Evolutionary conservation across 2,113 vertebrate genomes (phyloP), one percentile per base, ranked within the genome.

Genomic region (Emydura subglobosa): DNA sequence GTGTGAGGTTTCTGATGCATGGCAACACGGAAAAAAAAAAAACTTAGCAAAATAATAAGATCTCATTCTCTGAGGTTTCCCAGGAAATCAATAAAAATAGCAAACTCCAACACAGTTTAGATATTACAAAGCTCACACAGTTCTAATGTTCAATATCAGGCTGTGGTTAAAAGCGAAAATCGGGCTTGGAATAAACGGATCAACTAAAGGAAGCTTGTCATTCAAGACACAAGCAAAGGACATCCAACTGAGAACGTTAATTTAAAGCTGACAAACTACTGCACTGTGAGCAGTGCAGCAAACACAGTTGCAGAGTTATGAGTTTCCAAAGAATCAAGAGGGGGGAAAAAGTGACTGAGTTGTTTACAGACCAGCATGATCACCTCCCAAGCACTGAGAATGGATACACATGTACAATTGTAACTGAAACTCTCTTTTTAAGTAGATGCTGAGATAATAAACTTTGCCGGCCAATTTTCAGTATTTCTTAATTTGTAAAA

Each of bases 31-130:
- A 72, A 39, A 94, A 90, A 95, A 39, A 59, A 47, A 85, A 76
- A 83, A 7, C 79, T 54, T 86, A 95, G 80, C 49, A 82, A 95
- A 89, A 86, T 92, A 74, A 91, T 57, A 54, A 1, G 2, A 49
- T 93, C 80, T 94, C 83, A 80, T 65, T 97, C 89, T 88, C 92
- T 82, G 93, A 94, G 91, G 87, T 95, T 79, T 65, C 84, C 88
- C 79, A 81, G 94, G 87, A 89, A 93, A 95, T 95, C 94, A 95
- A 94, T 97, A 92, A 93, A 82, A 82, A 91, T n/a, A 85, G 47
- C 89, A 91, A 88, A 92, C 91, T 85, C 82, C 90, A 83, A 83
- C 87, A 88, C 92, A 83, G 80, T 94, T 87, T 95, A 97, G 94
- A 79, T 91, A 88, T 85, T 82, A 79, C 78, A 85, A 87, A 88